A percentile compares a stretch with the other conserved stretches of the same genome.
These are phyloP conservation scores for Neuroscelio doddi DNA, from an alignment of 2,888 invertebrate species.

Conservation along the genomic window DNA sequence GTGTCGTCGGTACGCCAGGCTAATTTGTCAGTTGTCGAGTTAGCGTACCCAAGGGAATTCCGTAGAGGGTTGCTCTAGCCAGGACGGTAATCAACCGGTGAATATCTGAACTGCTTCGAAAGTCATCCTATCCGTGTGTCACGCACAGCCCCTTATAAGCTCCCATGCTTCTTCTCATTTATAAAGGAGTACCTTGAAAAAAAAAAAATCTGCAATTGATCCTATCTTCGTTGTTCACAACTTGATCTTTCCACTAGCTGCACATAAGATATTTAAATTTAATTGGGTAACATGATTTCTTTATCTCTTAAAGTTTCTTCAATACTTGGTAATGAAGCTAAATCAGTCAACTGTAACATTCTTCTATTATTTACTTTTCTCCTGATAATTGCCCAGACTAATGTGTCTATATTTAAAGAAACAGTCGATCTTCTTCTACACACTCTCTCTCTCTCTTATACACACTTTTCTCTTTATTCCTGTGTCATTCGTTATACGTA, in stretches of 20 bases:
- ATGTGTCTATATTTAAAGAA: too few species aligned
- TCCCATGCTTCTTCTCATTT: conserved; percentile 63
- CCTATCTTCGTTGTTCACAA: conserved; percentile 52
- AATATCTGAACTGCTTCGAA: conserved; percentile 69
- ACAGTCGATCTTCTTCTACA: too few species aligned
- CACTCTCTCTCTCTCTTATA: too few species aligned
- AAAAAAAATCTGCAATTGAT: conserved; percentile 64
- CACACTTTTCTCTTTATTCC: too few species aligned
- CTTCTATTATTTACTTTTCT: not conserved
- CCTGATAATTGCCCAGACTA: not conserved
- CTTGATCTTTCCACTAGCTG: conserved; percentile 44
- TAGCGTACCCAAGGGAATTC: conserved; percentile 69
- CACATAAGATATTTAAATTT: not conserved
- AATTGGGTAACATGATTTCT: not conserved
- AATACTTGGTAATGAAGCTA: too few species aligned
- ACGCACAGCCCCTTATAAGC: conserved; percentile 42
- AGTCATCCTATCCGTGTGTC: conserved; percentile 53
- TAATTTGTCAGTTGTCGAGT: conserved; percentile 73
- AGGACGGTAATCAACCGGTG: conserved; percentile 71
- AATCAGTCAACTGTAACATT: too few species aligned
- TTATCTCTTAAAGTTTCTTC: not conserved
- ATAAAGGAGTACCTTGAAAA: conserved; percentile 65
- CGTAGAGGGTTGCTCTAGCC: conserved; percentile 52
- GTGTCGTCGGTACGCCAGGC: conserved; percentile 71
- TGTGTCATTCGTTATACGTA: too few species aligned